Conservation (phyloP, 53 echinoderm and acorn worm species). For the Echinarachnius parma region DNA sequence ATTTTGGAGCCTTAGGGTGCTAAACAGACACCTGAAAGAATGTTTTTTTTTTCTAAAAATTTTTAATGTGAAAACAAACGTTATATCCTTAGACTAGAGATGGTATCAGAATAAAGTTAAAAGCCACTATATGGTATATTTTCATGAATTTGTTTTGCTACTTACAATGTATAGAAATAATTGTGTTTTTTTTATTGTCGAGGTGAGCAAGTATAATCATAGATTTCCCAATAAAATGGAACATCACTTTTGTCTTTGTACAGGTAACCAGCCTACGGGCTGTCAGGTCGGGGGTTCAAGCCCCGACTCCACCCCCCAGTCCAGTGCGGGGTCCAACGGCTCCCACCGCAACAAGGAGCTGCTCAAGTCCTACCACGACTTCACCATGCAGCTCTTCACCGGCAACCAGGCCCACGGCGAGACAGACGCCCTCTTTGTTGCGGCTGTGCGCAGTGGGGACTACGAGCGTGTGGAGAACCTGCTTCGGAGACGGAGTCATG, state of each 20-base stretch:
- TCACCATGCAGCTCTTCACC: constrained; percentile 96
- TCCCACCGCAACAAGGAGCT: constrained; percentile 82
- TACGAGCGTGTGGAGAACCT: constrained; percentile 78
- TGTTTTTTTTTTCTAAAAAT: no score
- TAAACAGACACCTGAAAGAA: no score
- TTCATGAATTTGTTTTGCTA: no score
- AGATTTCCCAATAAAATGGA: no score
- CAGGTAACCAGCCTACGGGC: constrained; percentile 28
- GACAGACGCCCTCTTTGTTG: constrained; percentile 67
- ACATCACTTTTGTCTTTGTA: background rate
- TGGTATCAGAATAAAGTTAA: no score
- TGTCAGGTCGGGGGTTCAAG: background rate
- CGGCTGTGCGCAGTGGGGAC: constrained; percentile 77
- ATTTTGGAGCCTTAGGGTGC: no score
- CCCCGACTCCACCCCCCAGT: constrained; percentile 37
- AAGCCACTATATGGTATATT: no score
- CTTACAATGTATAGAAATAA: no score
- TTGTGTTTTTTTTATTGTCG: no score
- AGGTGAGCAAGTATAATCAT: no score
- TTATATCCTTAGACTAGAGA: no score
- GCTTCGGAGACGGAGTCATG: constrained; percentile 72
- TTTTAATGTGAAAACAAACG: no score
- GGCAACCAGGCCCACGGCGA: constrained; percentile 52
- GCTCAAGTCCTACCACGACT: constrained; percentile 87
- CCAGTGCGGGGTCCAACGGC: constrained; percentile 58